Evolutionary conservation across 2,113 vertebrate species (phyloP).

Genomic region (Halcyon malimbica): DNA sequence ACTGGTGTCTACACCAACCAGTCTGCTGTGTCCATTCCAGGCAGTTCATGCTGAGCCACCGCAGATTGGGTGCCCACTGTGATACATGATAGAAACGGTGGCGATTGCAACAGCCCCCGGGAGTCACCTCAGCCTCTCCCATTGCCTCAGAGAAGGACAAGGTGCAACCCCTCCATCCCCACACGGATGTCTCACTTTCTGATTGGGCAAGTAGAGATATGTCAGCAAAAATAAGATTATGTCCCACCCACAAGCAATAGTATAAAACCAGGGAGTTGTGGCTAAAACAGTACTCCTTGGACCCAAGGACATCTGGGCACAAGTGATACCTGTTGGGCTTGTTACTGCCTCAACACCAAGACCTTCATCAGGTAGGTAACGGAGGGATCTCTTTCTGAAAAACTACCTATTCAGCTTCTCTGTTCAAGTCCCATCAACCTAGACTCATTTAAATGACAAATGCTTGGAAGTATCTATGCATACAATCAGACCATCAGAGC

Average conservation of each 20-base stretch:
- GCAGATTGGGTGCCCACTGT: rapidly evolving
- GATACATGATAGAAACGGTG: rapidly evolving
- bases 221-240: not conserved
- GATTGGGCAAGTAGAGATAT: not conserved
- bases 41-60: rapidly evolving
- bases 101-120: not conserved
- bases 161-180: not conserved
- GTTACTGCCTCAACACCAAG: not conserved
- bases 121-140: not conserved
- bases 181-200: not conserved
- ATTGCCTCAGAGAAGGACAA: rapidly evolving
- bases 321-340: not conserved
- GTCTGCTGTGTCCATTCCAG: not conserved
- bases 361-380: not conserved
- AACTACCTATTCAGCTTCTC: not conserved
- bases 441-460: not conserved
- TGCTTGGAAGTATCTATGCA: not conserved
- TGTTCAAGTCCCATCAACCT: not conserved
- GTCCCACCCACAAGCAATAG: not conserved
- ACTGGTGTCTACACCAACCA: not conserved
- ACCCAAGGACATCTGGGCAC: rapidly evolving
- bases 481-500: not conserved
- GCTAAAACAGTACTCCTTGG: not conserved
- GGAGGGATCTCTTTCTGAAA: not conserved
- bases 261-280: not conserved